Percentiles rank a stretch among this genome's conserved stretches.
Evolutionary conservation across 2,888 invertebrate genomes (phyloP).

Genomic region (Melanargia galathea): DNA sequence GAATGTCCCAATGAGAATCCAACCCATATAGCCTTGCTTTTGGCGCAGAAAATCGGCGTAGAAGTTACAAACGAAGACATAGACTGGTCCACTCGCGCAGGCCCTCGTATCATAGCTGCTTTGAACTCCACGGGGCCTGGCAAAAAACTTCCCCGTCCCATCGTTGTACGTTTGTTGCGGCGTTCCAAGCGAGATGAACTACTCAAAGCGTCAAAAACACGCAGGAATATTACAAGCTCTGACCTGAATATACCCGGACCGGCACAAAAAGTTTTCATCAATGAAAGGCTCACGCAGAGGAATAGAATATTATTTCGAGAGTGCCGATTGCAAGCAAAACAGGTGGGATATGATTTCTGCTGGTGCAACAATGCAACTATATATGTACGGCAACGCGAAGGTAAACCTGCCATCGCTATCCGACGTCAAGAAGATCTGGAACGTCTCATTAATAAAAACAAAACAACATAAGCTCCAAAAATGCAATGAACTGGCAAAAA

Average conservation of each 20-base stretch:
- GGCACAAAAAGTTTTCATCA: slow-evolving; percentile 17
- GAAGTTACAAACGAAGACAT: slow-evolving; percentile 14
- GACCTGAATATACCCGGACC: slow-evolving; percentile 12
- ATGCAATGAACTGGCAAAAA: too few relatives aligned
- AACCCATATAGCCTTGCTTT: slow-evolving; percentile 7
- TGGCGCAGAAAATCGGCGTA: slow-evolving; percentile 13
- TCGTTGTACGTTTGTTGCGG: slow-evolving; percentile 8
- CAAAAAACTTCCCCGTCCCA: background rate
- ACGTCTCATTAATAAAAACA: background rate
- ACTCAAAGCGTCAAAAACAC: slow-evolving; percentile 14
- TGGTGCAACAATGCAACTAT: background rate
- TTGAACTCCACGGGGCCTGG: background rate
- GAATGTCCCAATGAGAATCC: slow-evolving; percentile 17
- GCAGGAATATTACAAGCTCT: slow-evolving; percentile 14
- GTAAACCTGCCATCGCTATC: background rate
- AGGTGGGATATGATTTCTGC: background rate
- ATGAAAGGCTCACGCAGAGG: slow-evolving; percentile 8
- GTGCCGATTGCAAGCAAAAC: slow-evolving; percentile 10
- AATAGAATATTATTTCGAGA: slow-evolving; percentile 19
- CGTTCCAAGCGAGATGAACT: slow-evolving; percentile 20
- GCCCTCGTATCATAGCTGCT: background rate
- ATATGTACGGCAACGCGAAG: background rate
- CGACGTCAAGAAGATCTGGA: background rate
- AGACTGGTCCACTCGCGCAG: slow-evolving; percentile 12
- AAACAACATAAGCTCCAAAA: background rate